Percentiles rank a stretch among this genome's conserved stretches.
These are phyloP conservation scores for Apotomis betuletana DNA, from an alignment of 2,888 invertebrate species.

Conservation along the genomic window DNA sequence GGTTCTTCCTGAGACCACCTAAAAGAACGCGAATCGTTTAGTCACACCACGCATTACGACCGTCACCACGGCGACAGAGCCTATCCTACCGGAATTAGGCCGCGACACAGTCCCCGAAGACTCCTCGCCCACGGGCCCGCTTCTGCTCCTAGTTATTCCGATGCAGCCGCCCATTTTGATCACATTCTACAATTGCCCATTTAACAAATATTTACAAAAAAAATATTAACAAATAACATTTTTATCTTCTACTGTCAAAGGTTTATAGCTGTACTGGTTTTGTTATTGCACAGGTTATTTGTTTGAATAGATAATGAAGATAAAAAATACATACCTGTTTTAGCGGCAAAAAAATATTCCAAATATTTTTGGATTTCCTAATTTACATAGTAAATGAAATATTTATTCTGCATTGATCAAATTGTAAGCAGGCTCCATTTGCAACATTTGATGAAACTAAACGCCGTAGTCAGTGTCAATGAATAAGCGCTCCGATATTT, in stretches of 20 bases:
- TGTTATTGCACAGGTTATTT: constrained; percentile 54
- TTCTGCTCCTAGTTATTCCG: constrained; percentile 91
- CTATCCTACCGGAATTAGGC: constrained; percentile 86
- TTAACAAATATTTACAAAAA: constrained; percentile 78
- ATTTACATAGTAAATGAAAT: background rate
- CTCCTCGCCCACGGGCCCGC: constrained; percentile 89
- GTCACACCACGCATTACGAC: constrained; percentile 51
- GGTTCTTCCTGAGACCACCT: constrained; percentile 93
- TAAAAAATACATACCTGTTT: background rate
- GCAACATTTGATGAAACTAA: background rate
- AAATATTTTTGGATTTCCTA: background rate
- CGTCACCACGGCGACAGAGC: constrained; percentile 68
- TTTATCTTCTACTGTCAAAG: constrained; percentile 76
- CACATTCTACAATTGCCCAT: constrained; percentile 77
- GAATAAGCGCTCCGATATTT: background rate
- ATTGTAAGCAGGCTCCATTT: background rate
- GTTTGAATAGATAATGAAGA: background rate
- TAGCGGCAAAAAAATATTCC: background rate
- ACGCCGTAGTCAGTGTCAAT: background rate
- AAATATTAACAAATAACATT: constrained; percentile 79
- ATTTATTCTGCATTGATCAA: background rate
- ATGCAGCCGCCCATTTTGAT: constrained; percentile 94
- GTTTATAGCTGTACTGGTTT: constrained; percentile 67
- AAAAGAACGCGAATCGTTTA: constrained; percentile 59
- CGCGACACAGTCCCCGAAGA: constrained; percentile 91